A percentile compares a stretch with the other conserved stretches of the same genome.
Evolutionary conservation across 92 coral and sea anemone species (phyloP).

Genomic region (Pocillopora grandis): DNA sequence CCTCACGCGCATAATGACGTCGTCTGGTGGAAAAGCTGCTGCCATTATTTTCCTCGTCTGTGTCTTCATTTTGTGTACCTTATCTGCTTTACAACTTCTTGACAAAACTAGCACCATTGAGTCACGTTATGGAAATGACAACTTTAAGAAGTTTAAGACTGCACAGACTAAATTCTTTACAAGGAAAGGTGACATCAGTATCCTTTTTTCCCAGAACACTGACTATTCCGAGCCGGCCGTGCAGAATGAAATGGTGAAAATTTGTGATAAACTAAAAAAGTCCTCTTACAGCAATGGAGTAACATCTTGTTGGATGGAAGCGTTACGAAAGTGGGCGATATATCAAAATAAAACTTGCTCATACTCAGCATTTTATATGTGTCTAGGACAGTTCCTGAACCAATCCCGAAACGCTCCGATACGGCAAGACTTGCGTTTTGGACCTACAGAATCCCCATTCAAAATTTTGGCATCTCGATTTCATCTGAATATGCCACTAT

Average conservation of each 20-base stretch:
- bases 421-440: slow-evolving; percentile 34
- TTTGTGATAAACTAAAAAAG: slow-evolving; percentile 11
- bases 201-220: slow-evolving; percentile 20
- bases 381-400: slow-evolving; percentile 39
- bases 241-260: slow-evolving; percentile 9
- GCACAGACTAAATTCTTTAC: slow-evolving; percentile 18
- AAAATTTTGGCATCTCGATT: slow-evolving; percentile 38
- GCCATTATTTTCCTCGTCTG: background rate
- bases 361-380: slow-evolving; percentile 25
- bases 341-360: slow-evolving; percentile 33
- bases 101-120: background rate
- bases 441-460: background rate
- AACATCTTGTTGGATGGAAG: slow-evolving; percentile 49
- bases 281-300: slow-evolving; percentile 15
- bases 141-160: background rate
- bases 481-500: slow-evolving; percentile 22
- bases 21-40: slow-evolving; percentile 8
- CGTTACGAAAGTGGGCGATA: slow-evolving; percentile 42
- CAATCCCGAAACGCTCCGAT: background rate
- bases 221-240: slow-evolving; percentile 32
- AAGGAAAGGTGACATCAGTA: slow-evolving; percentile 28
- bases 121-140: background rate
- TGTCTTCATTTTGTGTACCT: background rate
- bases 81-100: slow-evolving; percentile 2
- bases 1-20: background rate